Conservation (phyloP, 2,888 invertebrate species). For the Athalia rosae region DNA sequence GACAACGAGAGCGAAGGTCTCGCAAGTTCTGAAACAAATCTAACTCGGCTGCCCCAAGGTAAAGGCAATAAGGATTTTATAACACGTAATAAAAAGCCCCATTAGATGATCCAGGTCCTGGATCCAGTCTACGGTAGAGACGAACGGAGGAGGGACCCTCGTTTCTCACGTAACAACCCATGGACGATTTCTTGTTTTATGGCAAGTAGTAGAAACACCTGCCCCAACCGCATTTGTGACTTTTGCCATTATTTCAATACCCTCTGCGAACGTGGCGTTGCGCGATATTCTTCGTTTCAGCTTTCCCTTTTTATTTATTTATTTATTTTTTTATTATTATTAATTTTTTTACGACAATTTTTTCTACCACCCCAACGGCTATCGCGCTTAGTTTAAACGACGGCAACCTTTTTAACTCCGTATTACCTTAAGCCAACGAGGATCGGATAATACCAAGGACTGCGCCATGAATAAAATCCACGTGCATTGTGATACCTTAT, state of each 20-base stretch:
- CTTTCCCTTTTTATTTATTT: not conserved
- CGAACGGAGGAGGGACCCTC: constrained; percentile 37
- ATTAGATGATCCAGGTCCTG: constrained; percentile 55
- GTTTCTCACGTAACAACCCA: constrained; percentile 44
- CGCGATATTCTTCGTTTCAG: not conserved
- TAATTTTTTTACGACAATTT: not conserved
- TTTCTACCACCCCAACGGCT: too few relatives aligned
- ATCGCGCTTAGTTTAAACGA: constrained; percentile 19
- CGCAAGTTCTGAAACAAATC: constrained; percentile 30
- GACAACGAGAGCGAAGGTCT: constrained; percentile 1
- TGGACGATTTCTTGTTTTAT: constrained; percentile 44
- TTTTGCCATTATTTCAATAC: constrained; percentile 37
- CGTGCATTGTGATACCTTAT: not conserved
- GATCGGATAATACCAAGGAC: not conserved
- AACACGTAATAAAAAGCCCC: constrained; percentile 59
- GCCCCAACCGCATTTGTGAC: constrained; percentile 34
- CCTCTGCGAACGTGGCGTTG: constrained; percentile 25
- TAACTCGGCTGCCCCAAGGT: constrained; percentile 35
- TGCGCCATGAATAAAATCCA: not conserved
- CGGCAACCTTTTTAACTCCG: constrained; percentile 31
- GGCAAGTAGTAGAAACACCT: constrained; percentile 33
- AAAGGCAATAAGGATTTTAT: constrained; percentile 63
- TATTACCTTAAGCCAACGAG: not conserved
- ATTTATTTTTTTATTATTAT: not conserved
- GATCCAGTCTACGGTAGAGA: constrained; percentile 4